Conservation (phyloP, 2,888 invertebrate species). For the Xestia sexstrigata region DNA sequence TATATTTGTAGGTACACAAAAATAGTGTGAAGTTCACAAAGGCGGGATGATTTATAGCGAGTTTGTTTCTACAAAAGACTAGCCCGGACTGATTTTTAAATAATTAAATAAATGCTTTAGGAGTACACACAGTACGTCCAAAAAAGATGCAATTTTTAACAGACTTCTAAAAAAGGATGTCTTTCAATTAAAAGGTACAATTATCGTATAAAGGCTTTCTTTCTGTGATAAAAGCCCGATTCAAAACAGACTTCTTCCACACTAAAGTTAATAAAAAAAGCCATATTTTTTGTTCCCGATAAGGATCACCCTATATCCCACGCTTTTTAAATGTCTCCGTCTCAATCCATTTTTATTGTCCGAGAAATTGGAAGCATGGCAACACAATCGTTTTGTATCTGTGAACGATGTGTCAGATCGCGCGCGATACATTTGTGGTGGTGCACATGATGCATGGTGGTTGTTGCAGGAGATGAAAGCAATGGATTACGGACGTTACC, state of each 20-base stretch:
- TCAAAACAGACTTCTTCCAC: neutral
- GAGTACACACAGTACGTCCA: no score
- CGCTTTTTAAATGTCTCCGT: neutral
- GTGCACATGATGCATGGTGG: conserved; percentile 14
- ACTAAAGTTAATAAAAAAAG: neutral
- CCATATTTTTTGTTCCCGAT: neutral
- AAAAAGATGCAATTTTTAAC: neutral
- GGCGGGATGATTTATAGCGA: conserved; percentile 46
- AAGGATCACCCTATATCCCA: neutral
- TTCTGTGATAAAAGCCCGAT: neutral
- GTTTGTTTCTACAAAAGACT: no score
- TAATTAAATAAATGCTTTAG: neutral
- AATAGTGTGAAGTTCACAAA: conserved; percentile 59
- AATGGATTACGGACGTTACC: conserved; percentile 17
- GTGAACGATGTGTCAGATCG: conserved; percentile 22
- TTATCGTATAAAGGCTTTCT: neutral
- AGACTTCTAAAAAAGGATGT: no score
- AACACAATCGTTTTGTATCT: conserved; percentile 24
- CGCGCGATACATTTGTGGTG: conserved; percentile 15
- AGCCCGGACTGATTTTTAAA: neutral
- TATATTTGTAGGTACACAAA: conserved; percentile 39
- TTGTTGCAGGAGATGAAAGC: conserved; percentile 1
- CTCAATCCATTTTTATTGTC: conserved; percentile 28
- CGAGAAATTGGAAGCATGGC: conserved; percentile 30
- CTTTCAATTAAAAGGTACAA: neutral